Conservation (phyloP, 2,888 invertebrate species). For the Lathronympha strigana region DNA sequence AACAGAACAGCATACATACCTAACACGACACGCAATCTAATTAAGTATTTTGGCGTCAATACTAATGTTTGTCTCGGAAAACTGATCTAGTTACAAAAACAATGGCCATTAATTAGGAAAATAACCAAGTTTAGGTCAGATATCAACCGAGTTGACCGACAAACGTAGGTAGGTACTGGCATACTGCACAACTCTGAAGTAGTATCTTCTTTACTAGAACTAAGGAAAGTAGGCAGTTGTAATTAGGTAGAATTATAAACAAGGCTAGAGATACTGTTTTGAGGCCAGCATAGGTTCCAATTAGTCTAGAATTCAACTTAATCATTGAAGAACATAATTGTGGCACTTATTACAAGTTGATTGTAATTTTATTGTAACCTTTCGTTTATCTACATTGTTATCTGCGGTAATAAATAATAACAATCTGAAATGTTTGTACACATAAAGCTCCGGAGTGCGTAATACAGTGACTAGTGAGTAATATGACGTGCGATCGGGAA, state of each 20-base stretch:
- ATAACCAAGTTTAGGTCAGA: conserved; percentile 48
- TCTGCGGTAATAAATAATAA: conserved; percentile 25
- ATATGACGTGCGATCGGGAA: not conserved
- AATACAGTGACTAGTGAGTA: conserved; percentile 4
- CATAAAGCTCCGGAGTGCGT: conserved; percentile 10
- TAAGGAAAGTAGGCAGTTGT: conserved; percentile 24
- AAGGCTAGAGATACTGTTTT: conserved; percentile 42
- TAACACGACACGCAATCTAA: too few species aligned
- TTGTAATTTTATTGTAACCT: conserved; percentile 31
- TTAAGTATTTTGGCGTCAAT: conserved; percentile 12
- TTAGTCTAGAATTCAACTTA: conserved; percentile 48
- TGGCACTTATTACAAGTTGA: conserved; percentile 20
- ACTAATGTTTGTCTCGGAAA: conserved; percentile 43
- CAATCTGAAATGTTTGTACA: conserved; percentile 15
- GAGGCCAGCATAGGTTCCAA: conserved; percentile 42
- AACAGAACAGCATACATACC: too few species aligned
- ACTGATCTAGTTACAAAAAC: conserved; percentile 44
- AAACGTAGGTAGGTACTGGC: not conserved
- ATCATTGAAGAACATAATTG: conserved; percentile 25
- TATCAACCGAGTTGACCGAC: conserved; percentile 38
- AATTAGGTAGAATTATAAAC: conserved; percentile 34
- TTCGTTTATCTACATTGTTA: conserved; percentile 23
- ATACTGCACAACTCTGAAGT: conserved; percentile 7
- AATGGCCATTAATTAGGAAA: conserved; percentile 47
- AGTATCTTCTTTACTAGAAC: conserved; percentile 15